Conservation (phyloP, 2,797 vertebrate genomes). For the Eupleurogrammus muticus region DNA sequence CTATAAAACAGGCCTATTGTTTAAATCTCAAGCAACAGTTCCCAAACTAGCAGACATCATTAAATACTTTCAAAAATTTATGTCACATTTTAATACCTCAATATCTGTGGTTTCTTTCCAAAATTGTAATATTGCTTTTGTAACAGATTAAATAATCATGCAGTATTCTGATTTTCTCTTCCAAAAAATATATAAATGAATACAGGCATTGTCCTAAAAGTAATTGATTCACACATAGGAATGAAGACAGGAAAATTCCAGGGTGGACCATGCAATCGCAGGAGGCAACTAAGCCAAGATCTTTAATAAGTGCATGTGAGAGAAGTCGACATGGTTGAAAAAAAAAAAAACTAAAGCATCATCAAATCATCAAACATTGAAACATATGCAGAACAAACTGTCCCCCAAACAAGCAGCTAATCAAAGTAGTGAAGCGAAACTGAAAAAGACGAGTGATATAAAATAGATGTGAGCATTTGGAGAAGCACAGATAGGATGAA, state of each 20-base stretch:
- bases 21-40: neutral
- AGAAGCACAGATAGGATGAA: constrained; percentile 35
- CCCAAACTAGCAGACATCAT: neutral
- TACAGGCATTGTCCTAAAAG: neutral
- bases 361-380: constrained; percentile 22
- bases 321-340: constrained; percentile 2
- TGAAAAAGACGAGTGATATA: constrained; percentile 9
- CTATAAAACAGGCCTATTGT: neutral
- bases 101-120: neutral
- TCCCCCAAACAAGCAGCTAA: constrained; percentile 18
- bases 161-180: constrained; percentile 1
- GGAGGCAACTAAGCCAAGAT: neutral
- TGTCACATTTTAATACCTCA: neutral
- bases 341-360: constrained; percentile 17
- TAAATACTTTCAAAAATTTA: neutral
- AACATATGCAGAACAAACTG: neutral
- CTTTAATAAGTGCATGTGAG: neutral
- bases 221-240: neutral
- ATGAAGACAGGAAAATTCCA: neutral
- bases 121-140: neutral
- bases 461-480: constrained; percentile 52
- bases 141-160: neutral
- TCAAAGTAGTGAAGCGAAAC: constrained; percentile 21
- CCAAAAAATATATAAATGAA: neutral
- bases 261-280: constrained; percentile 2